A percentile compares a stretch with the other conserved stretches of the same genome.
These are phyloP conservation scores for Prionace glauca DNA, from an alignment of 2,797 vertebrate species.

Conservation along the genomic window DNA sequence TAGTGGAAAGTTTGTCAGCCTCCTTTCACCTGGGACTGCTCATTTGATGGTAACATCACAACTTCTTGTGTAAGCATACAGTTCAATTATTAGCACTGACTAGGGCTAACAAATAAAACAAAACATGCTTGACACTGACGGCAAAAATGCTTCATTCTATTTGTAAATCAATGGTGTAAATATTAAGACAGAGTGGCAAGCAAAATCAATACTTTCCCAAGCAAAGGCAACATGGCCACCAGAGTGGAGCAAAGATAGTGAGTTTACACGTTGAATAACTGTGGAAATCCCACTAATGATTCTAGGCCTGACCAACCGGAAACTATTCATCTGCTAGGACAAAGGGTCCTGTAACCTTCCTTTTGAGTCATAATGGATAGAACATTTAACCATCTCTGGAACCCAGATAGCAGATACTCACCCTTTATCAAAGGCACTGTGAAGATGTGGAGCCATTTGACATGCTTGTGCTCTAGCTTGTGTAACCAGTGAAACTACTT, in stretches of 20 bases:
- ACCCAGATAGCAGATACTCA: too few species aligned
- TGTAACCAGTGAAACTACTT: too few species aligned
- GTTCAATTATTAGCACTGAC: neutral
- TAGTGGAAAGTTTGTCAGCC: neutral
- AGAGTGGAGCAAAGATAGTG: neutral
- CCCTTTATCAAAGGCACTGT: too few species aligned
- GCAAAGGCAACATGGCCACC: neutral
- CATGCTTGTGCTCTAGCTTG: too few species aligned
- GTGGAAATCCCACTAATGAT: neutral
- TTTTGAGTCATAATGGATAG: too few species aligned
- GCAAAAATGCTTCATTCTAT: neutral
- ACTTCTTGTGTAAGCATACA: neutral
- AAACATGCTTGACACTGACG: neutral
- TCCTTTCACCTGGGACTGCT: neutral
- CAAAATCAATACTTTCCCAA: neutral
- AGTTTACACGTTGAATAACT: neutral
- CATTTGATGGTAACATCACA: neutral
- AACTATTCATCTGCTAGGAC: too few species aligned
- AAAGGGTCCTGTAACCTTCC: too few species aligned
- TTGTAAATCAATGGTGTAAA: neutral
- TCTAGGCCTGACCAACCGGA: too few species aligned
- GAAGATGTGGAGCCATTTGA: too few species aligned
- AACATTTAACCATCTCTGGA: too few species aligned
- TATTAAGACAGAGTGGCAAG: neutral
- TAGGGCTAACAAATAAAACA: neutral